These are phyloP conservation scores for Helobdella robusta DNA, from an alignment of 2,888 invertebrate species.

Conservation along the genomic window DNA sequence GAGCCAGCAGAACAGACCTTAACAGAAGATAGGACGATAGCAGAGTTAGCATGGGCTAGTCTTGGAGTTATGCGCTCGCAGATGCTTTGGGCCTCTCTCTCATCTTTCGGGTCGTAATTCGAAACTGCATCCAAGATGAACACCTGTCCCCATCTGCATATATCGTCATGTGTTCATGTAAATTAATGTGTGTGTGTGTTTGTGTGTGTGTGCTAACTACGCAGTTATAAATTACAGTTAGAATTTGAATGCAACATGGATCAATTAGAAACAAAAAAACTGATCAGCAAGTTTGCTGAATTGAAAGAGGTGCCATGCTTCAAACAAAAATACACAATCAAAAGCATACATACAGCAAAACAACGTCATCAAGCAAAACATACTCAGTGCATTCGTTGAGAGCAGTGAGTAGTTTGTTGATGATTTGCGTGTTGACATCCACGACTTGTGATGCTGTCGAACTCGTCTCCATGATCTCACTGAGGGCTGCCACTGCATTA, in stretches of 20 bases:
- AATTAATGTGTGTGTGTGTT: no score
- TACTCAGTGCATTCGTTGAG: conserved; percentile 93
- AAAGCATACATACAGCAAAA: background rate
- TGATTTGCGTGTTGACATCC: conserved; percentile 91
- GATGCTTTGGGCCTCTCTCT: conserved; percentile 81
- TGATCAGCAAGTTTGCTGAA: background rate
- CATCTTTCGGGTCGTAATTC: conserved; percentile 91
- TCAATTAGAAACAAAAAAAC: background rate
- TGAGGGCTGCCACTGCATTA: conserved; percentile 94
- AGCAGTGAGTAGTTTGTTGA: conserved; percentile 93
- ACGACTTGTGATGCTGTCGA: conserved; percentile 86
- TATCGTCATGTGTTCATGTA: no score
- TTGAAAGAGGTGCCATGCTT: background rate
- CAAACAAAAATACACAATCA: background rate
- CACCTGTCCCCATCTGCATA: conserved; percentile 59
- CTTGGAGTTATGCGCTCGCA: conserved; percentile 36
- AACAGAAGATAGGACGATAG: conserved; percentile 93
- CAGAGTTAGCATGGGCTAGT: conserved; percentile 95
- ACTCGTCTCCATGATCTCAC: conserved; percentile 94
- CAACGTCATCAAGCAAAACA: conserved; percentile 21
- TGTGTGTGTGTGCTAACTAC: background rate
- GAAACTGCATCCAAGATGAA: conserved; percentile 94
- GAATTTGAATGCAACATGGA: background rate
- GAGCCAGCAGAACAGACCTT: conserved; percentile 59
- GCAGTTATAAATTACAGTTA: background rate